Base-by-base conservation (phyloP, 1,140 invertebrate species). In the Drosophila neocordata region DNA sequence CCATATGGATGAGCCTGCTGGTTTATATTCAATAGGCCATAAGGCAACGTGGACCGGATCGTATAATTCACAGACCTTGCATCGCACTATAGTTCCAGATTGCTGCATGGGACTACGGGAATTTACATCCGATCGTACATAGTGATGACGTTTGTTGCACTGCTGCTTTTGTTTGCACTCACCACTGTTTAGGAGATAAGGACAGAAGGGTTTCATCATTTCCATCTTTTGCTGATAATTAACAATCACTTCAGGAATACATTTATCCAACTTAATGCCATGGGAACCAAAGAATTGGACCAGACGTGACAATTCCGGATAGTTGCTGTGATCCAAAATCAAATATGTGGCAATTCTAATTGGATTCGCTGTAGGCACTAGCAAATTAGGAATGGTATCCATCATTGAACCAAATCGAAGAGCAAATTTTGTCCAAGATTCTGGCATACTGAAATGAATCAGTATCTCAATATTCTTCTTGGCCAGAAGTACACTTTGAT, bases 371-470 rank as follows among this genome's bases (percentile, higher is more conserved):
- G 35, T 9, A 0, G 18, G 13, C 2, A 4, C 5, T 4, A 88
- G 41, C 37, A 8, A 52, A 53, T 88, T 87, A 0, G 2, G 13
- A 3, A 87, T 79, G 8, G 18, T 61, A 12, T 68, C 65, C 4
- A 55, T 55, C 57, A 82, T 12, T 6, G 18, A 34, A 11, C 59
- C 61, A n/a, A 88, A 87, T 8, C 82, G 75, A 1, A 31, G 0
- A 0, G 24, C 22, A 53, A 87, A 83, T 44, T 55, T 65, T 1
- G 41, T n/a, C 82, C 82, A 88, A 0, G 51, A 53, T 0, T 35
- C n/a, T 1, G 82, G 75, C 3, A 88, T 15, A 11, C 68, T 77
- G 13, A 18, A 82, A 52, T 87, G 82, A 0, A 87, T 22, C 13
- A 87, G 15, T 0, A 79, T 35, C 11, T 88, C 65, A 6, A 73